Conservation (phyloP, 2,797 vertebrate species). For the Chelon labrosus region DNA sequence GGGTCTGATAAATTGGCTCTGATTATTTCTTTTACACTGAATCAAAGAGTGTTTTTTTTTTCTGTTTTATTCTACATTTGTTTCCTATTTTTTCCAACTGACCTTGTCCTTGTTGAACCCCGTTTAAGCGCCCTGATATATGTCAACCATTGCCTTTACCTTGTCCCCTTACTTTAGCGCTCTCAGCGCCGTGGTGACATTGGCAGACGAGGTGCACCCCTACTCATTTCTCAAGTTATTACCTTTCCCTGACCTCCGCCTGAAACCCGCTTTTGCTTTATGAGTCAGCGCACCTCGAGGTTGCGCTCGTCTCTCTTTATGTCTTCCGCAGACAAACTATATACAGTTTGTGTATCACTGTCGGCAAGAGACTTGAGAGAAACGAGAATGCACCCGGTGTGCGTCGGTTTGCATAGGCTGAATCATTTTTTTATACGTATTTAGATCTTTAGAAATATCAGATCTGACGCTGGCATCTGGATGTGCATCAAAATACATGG, state of each 20-base stretch:
- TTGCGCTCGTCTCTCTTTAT: conserved; percentile 8
- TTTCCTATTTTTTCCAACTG: conserved; percentile 11
- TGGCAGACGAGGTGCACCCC: conserved; percentile 11
- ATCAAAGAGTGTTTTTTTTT: background rate
- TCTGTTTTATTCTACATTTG: background rate
- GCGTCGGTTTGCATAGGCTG: background rate
- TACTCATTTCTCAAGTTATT: conserved; percentile 49
- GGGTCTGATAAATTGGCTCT: background rate
- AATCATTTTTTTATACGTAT: background rate
- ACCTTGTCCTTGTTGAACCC: conserved; percentile 32
- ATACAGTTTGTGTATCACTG: background rate
- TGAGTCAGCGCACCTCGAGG: conserved; percentile 20
- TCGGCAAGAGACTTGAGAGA: background rate
- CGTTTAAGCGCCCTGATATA: conserved; percentile 21
- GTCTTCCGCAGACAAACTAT: background rate
- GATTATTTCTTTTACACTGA: background rate
- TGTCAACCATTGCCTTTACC: conserved; percentile 26
- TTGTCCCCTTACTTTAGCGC: conserved; percentile 22
- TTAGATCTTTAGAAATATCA: background rate
- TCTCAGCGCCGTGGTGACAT: conserved; percentile 24
- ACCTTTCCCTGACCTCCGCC: conserved; percentile 36
- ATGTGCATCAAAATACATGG: background rate
- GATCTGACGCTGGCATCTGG: background rate
- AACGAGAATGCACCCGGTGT: no score
- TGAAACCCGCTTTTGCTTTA: conserved; percentile 33